Evolutionary conservation across 2,113 vertebrate genomes (phyloP).

Genomic region (Pterophyllum scalare): DNA sequence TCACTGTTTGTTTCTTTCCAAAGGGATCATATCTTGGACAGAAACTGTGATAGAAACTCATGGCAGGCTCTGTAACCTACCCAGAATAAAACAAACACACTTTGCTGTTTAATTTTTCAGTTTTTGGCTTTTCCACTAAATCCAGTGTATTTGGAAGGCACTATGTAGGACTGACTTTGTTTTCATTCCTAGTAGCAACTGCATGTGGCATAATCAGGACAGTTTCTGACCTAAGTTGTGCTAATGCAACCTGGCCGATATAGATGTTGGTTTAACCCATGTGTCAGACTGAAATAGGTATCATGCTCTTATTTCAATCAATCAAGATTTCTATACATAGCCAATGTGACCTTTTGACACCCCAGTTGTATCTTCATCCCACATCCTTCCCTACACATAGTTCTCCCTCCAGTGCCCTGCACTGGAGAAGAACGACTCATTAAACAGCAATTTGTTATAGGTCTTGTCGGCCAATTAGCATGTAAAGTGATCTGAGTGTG

Average conservation of each 20-base stretch:
- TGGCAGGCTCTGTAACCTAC: neutral
- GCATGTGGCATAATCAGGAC: neutral
- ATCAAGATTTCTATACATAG: neutral
- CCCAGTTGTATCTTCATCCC: neutral
- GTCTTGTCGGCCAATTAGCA: conserved; percentile 71
- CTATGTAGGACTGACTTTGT: too few species aligned
- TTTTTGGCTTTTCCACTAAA: neutral
- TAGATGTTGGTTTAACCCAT: neutral
- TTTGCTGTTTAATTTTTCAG: neutral
- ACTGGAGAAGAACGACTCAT: conserved; percentile 28
- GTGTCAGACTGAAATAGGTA: neutral
- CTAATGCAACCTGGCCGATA: neutral
- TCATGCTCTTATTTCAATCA: neutral
- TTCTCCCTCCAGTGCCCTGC: conserved; percentile 23
- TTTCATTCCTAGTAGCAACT: neutral
- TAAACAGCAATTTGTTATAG: conserved; percentile 65
- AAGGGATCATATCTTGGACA: rapidly evolving
- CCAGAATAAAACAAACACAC: neutral
- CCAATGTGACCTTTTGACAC: conserved; percentile 46
- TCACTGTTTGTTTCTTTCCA: neutral
- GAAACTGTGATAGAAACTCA: neutral
- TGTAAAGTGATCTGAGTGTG: conserved; percentile 72
- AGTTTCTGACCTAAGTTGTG: neutral
- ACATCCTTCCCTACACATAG: neutral
- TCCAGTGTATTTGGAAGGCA: neutral